Base-by-base conservation (phyloP, 2,888 invertebrate genomes). In the Criorhina ranunculi region DNA sequence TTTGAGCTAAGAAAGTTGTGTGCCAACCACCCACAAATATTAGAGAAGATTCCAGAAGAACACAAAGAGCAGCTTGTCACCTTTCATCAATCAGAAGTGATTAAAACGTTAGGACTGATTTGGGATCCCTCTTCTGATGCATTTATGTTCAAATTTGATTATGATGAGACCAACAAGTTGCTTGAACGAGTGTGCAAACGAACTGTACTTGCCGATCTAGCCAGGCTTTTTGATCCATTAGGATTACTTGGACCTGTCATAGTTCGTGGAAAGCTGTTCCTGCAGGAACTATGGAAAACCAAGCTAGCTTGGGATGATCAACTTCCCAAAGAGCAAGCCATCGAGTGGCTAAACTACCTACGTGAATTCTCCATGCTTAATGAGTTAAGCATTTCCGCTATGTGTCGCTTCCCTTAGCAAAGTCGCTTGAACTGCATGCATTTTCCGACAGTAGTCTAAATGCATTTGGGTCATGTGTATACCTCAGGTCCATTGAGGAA, bases 231-330 rank as follows among this genome's bases (percentile, higher is more conserved):
- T n/a, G 57, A 37, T 29, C 42, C 62, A 1, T 9, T 62, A 15
- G 46, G 62, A 33, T 7, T 46, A 17, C 33, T 60, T 15, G 31
- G 62, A 2, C 46, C 62, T 4, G 17, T 46, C 3, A 62, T 46
- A 62, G 31, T 62, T 8, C 49, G 51, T 29, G 59, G 60, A 9
- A 60, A 72, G 15, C 5, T 60, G 9, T 37, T 49, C 42, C 37
- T 72, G 11, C 37, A 15, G 40, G 24, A 40, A n/a, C 12, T 70
- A 17, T 70, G 59, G 57, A 70, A 57, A 11, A 33, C 44, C 11
- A 70, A 35, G 5, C 9, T 59, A 7, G 24, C 46, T 12, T 37
- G 35, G 49, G 46, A 70, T 53, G 15, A 53, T 6, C 2, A 9
- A 5, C 37, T 53, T n/a, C 19, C 53, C 8, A 19, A 29, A 12